Percentiles rank a stretch among this genome's conserved stretches.
Conservation (phyloP, 53 echinoderm and acorn worm species). For the Paelopatides confundens region DNA sequence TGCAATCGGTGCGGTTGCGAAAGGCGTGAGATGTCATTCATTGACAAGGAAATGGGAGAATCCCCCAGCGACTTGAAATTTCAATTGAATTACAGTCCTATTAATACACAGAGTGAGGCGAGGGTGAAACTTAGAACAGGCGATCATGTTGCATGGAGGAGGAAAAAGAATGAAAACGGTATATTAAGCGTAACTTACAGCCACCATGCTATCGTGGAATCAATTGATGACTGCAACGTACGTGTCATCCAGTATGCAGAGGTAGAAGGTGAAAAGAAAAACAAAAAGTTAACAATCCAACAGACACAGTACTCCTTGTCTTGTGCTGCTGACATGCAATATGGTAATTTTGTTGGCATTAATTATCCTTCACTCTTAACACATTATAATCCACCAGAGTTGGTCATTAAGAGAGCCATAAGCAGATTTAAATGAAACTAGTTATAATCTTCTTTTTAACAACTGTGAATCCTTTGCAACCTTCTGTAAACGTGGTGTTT, state of each 20-base stretch:
- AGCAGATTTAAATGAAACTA: background rate
- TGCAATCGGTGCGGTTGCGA: background rate
- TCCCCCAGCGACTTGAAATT: too few species aligned
- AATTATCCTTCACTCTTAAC: background rate
- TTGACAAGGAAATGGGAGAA: background rate
- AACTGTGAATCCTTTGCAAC: conserved; percentile 38
- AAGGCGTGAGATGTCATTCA: background rate
- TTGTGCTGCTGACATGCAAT: background rate
- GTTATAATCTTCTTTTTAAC: background rate
- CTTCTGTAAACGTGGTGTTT: conserved; percentile 21
- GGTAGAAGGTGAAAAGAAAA: too few species aligned
- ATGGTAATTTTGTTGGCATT: background rate
- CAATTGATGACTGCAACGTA: background rate
- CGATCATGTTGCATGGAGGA: conserved; percentile 3
- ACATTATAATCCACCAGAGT: background rate
- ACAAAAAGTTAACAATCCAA: background rate
- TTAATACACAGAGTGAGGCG: background rate
- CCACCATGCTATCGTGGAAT: conserved; percentile 11
- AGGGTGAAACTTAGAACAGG: background rate
- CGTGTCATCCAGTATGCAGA: background rate
- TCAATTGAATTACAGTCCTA: too few species aligned
- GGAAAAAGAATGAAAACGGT: background rate
- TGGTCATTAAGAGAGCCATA: background rate
- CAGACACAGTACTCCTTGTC: background rate
- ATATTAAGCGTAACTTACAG: background rate